Conservation (phyloP, 2,113 vertebrate genomes). For the Apteryx mantelli region DNA sequence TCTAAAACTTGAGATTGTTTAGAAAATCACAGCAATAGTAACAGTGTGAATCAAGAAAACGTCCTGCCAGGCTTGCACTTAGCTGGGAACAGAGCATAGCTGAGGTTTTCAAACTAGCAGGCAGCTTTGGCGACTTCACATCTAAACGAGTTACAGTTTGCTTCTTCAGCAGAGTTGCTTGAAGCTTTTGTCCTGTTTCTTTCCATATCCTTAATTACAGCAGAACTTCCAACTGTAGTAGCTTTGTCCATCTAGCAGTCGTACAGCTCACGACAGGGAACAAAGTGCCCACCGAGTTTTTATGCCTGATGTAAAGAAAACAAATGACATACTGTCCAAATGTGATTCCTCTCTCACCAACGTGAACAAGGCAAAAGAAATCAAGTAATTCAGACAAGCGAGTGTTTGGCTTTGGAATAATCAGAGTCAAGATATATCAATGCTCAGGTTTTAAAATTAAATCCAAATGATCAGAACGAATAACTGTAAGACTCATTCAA, state of each 20-base stretch:
- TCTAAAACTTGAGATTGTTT: background rate
- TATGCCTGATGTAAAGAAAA: constrained; percentile 31
- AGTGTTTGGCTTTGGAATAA: constrained; percentile 17
- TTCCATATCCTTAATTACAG: background rate
- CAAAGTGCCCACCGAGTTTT: constrained; percentile 4
- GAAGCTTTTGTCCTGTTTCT: constrained; percentile 13
- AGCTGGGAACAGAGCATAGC: background rate
- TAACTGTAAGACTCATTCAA: constrained; percentile 15
- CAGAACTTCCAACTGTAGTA: background rate
- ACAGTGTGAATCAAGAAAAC: background rate
- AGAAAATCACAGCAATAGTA: background rate
- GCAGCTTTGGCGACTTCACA: background rate
- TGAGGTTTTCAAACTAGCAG: background rate
- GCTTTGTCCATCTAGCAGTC: background rate
- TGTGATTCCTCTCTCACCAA: constrained; percentile 19
- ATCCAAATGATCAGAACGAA: constrained; percentile 34
- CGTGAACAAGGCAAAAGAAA: background rate
- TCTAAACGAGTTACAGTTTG: background rate
- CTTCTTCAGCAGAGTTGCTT: background rate
- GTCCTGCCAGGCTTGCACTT: background rate
- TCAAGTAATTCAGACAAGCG: constrained; percentile 12
- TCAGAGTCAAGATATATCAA: constrained; percentile 16
- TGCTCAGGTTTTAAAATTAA: constrained; percentile 42
- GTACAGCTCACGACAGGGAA: background rate
- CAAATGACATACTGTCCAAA: constrained; percentile 1